Evolutionary conservation across 2,797 vertebrate genomes (phyloP), one percentile per base, ranked within the genome.

Genomic region (Mormyrops attenuatus): DNA sequence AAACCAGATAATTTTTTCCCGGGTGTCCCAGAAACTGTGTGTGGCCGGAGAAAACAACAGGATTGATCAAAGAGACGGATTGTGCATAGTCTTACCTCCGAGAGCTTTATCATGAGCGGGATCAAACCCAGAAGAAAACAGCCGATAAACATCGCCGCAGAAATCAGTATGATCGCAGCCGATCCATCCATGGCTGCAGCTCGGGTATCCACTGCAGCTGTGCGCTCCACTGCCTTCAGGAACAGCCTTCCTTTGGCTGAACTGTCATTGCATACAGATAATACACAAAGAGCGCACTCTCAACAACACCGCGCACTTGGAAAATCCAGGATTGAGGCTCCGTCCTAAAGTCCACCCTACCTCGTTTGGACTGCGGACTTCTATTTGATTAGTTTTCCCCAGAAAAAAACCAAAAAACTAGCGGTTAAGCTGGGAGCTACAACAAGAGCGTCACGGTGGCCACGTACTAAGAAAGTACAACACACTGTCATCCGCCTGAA

Each of bases 61-160:
- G 11, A 34, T 2, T 69, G 30, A 69, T 34, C 30, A 69, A 34
- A 69, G 11, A 69, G 66, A 69, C 66, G 66, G 26, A 5, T 13
- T 13, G 66, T 34, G 30, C 66, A 34, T 22, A 82, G 5, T 89
- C 94, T 94, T 92, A 97, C 97, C 95, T 96, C 95, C 1, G 96
- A 96, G 34, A 97, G 94, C 89, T 88, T 94, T 89, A 96, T 92
- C 86, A 95, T 89, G 15, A 97, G 92, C 0, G 96, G 97, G 82
- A 96, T 94, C 88, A 96, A 93, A 87, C 97, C 96, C 0, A 97
- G 93, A 0, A 96, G 0, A 89, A 96, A 96, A 90, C 95, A 96
- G 3, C 96, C 96, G 4, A 95, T 22, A 91, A 97, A 97, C 96
- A 97, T 97, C 26, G 94, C 95, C 2, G 94, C 92, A 8, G 96